Percentiles rank a stretch among this genome's conserved stretches.
These are phyloP conservation scores for Saccopteryx bilineata DNA, from an alignment of 2,113 vertebrate species.

Conservation along the genomic window DNA sequence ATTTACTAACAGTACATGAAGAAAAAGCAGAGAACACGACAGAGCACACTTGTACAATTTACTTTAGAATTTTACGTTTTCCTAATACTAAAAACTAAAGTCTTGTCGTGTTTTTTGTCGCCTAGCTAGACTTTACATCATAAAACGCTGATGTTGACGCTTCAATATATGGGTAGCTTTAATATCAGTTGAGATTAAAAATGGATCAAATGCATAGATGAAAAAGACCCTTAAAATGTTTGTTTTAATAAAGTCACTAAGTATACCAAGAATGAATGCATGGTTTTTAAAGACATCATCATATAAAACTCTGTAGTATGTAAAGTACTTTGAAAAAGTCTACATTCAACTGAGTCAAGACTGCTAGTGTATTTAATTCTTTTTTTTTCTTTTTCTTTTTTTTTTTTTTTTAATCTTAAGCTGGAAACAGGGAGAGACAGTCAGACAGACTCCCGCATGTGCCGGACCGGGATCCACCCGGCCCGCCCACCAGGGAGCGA, in stretches of 20 bases:
- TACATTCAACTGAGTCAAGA: slow-evolving; percentile 4
- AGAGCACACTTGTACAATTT: not conserved
- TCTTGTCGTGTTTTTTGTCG: not conserved
- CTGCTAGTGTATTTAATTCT: not conserved
- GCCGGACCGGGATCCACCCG: too few species aligned
- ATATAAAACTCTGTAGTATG: not conserved
- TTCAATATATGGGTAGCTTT: not conserved
- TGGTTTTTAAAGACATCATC: not conserved
- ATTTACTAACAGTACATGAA: not conserved
- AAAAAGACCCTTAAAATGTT: slow-evolving; percentile 32
- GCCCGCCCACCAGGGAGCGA: too few species aligned
- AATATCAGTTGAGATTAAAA: slow-evolving; percentile 59
- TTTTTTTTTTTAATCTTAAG: too few species aligned
- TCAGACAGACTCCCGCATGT: too few species aligned
- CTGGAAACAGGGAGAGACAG: too few species aligned
- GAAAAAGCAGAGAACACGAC: not conserved
- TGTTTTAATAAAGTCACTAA: slow-evolving; percentile 58
- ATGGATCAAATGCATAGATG: not conserved
- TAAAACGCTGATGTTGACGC: slow-evolving; percentile 17
- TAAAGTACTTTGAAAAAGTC: not conserved
- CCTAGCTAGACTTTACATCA: not conserved
- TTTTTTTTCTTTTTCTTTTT: too few species aligned
- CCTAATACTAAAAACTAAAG: not conserved
- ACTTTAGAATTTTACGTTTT: slow-evolving; percentile 23
- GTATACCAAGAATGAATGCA: not conserved